phyloP scores from a whole-genome alignment of 1,140 invertebrate genomes.

The Musca vetustissima region DNA sequence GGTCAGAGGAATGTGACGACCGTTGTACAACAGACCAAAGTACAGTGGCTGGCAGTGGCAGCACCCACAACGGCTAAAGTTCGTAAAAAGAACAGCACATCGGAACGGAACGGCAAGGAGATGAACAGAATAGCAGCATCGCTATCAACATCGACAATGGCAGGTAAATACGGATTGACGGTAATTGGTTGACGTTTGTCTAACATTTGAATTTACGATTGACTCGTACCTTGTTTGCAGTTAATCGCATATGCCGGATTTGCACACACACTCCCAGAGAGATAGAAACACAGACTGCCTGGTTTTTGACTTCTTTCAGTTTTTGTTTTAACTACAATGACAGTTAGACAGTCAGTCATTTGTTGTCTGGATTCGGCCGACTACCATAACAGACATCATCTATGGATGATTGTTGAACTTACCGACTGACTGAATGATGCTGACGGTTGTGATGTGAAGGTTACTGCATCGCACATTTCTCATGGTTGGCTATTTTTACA shows the following conservation, averaged over 20 bases:
- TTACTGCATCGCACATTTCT: too few relatives aligned
- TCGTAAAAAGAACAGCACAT: background rate
- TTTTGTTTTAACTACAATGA: background rate
- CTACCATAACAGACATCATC: too few relatives aligned
- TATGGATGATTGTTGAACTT: too few relatives aligned
- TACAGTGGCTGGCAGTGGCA: too few relatives aligned
- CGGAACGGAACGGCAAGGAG: background rate
- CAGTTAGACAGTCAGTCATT: too few relatives aligned
- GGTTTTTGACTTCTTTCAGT: slow-evolving; percentile 11
- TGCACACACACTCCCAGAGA: background rate
- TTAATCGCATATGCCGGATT: background rate
- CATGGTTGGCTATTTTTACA: too few relatives aligned
- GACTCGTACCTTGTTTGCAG: slow-evolving; percentile 6
- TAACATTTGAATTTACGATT: slow-evolving; percentile 52
- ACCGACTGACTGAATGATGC: too few relatives aligned
- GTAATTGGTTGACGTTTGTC: slow-evolving; percentile 56
- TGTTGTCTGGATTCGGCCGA: too few relatives aligned
- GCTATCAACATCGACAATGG: slow-evolving; percentile 28
- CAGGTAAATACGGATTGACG: slow-evolving; percentile 54
- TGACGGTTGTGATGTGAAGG: too few relatives aligned
- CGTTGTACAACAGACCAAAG: too few relatives aligned
- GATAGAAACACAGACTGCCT: background rate
- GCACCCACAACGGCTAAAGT: background rate
- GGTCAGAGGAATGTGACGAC: too few relatives aligned
- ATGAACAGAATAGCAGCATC: background rate